phyloP scores from a whole-genome alignment of 2,113 vertebrate genomes.

The Sitta europaea region DNA sequence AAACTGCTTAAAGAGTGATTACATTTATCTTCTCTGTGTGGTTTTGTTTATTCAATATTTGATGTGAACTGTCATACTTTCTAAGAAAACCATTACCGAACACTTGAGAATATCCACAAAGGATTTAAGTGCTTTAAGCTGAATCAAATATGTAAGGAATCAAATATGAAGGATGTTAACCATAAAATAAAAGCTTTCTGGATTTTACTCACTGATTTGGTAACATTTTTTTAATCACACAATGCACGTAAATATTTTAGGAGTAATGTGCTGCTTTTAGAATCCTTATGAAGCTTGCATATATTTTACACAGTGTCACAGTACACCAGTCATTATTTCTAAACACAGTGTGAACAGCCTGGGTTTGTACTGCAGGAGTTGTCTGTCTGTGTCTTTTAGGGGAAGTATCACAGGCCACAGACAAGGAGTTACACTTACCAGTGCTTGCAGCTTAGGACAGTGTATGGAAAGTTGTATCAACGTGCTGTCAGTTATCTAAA shows the following conservation, averaged over 20 bases:
- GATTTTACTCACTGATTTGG: neutral
- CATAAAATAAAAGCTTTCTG: neutral
- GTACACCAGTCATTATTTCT: neutral
- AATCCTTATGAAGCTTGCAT: neutral
- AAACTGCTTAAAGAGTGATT: neutral
- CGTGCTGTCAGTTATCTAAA: conserved; percentile 89
- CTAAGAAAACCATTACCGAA: neutral
- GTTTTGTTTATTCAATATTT: neutral
- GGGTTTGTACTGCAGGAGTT: neutral
- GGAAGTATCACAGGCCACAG: neutral
- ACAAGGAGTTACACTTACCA: conserved; percentile 75
- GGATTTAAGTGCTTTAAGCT: neutral
- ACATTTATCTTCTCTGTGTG: neutral
- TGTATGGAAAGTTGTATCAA: conserved; percentile 89
- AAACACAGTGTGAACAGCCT: neutral
- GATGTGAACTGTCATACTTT: neutral
- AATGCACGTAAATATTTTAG: neutral
- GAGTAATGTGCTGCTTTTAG: neutral
- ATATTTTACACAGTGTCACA: neutral
- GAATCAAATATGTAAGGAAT: neutral
- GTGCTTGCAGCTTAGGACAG: conserved; percentile 85
- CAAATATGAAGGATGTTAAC: neutral
- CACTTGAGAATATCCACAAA: neutral
- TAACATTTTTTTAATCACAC: neutral
- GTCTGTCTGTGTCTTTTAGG: fast-evolving